A percentile compares a stretch with the other conserved stretches of the same genome.
phyloP scores from a whole-genome alignment of 2,797 vertebrate genomes.

The Carcharodon carcharias region DNA sequence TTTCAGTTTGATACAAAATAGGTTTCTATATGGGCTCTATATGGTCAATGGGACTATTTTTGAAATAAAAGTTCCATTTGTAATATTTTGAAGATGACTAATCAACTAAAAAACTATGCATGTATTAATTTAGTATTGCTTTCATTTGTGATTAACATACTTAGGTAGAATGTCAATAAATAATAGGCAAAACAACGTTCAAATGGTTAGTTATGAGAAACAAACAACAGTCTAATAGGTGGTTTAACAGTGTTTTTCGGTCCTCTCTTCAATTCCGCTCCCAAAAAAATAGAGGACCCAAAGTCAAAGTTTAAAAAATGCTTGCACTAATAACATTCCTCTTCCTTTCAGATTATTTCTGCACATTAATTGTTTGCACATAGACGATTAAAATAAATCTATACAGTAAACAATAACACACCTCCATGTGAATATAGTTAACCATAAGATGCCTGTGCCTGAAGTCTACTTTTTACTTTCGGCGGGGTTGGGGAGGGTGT shows the following conservation, averaged over 20 bases:
- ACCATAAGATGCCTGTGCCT: background rate
- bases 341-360: background rate
- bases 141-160: background rate
- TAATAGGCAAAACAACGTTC: background rate
- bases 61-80: background rate
- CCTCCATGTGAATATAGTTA: background rate
- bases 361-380: background rate
- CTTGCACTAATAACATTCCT: background rate
- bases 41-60: background rate
- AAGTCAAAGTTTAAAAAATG: background rate
- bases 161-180: background rate
- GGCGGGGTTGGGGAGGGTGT: too few species aligned
- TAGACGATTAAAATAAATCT: background rate
- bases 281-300: background rate
- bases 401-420: background rate
- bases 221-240: background rate
- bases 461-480: too few species aligned
- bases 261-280: background rate
- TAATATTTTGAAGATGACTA: background rate
- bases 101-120: background rate
- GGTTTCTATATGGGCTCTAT: background rate
- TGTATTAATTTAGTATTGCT: background rate
- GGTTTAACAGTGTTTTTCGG: background rate
- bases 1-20: background rate
- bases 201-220: background rate